Evolutionary conservation across 1,140 invertebrate genomes (phyloP).

Genomic region (Doryteuthis pealeii): DNA sequence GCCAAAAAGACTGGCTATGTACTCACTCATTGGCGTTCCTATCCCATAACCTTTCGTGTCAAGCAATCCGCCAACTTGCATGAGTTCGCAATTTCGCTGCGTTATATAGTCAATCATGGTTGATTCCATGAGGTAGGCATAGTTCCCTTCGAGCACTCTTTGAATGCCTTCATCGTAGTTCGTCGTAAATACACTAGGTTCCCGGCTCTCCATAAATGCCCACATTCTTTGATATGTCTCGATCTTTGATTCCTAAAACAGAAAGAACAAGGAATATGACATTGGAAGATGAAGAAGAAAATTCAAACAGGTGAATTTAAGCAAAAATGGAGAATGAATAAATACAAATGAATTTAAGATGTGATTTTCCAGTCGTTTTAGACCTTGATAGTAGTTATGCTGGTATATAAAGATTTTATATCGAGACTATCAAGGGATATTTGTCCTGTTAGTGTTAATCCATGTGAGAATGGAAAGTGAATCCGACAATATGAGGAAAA

Average conservation of each 20-base stretch:
- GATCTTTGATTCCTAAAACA: slow-evolving; percentile 81
- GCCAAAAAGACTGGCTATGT: no score
- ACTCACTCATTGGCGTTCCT: slow-evolving; percentile 63
- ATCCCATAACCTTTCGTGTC: slow-evolving; percentile 84
- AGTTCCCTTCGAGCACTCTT: slow-evolving; percentile 70
- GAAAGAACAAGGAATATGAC: background rate
- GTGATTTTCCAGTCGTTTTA: no score
- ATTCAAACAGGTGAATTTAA: background rate
- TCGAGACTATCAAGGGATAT: no score
- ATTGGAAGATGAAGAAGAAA: background rate
- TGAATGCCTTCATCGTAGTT: slow-evolving; percentile 47
- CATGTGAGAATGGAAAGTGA: no score
- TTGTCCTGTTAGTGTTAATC: no score
- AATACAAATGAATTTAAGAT: no score
- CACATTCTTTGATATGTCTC: slow-evolving; percentile 92
- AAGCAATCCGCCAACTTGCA: slow-evolving; percentile 92
- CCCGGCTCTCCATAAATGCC: slow-evolving; percentile 81
- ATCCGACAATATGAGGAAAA: no score
- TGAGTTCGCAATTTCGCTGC: slow-evolving; percentile 93
- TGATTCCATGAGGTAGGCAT: slow-evolving; percentile 98
- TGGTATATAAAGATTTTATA: no score
- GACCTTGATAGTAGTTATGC: no score
- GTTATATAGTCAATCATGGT: slow-evolving; percentile 89
- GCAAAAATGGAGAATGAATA: no score
- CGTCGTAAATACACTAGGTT: slow-evolving; percentile 44